Evolutionary conservation across 2,888 invertebrate species (phyloP).

Genomic region (Drosophila prostipennis): DNA sequence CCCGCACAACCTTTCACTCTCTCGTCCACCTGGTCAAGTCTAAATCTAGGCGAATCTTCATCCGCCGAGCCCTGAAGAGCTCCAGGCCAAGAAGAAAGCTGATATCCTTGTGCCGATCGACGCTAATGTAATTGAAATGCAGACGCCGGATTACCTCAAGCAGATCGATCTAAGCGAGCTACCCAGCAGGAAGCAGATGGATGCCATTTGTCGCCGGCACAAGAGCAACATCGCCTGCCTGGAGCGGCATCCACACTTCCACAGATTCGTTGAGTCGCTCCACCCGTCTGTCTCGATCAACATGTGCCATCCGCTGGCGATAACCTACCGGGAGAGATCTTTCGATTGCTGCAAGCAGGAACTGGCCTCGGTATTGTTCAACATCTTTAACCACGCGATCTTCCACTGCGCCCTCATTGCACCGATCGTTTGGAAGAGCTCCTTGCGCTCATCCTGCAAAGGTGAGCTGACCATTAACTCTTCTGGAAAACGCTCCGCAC

Average conservation of each 20-base stretch:
- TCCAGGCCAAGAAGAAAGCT: constrained; percentile 30
- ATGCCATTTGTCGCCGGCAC: constrained; percentile 47
- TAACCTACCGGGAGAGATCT: constrained; percentile 38
- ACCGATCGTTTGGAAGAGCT: constrained; percentile 40
- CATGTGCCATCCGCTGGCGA: constrained; percentile 64
- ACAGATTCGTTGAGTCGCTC: constrained; percentile 61
- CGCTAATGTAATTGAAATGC: constrained; percentile 47
- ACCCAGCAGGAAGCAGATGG: constrained; percentile 42
- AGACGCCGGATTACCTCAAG: constrained; percentile 54
- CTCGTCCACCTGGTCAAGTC: not conserved
- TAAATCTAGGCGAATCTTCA: constrained; percentile 9
- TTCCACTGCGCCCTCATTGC: constrained; percentile 56
- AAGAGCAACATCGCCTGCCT: constrained; percentile 29
- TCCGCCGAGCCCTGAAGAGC: not conserved
- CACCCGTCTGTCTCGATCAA: constrained; percentile 36
- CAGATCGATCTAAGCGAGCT: constrained; percentile 53
- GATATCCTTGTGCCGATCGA: constrained; percentile 46
- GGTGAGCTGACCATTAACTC: constrained; percentile 32
- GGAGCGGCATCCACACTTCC: constrained; percentile 23
- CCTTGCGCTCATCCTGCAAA: constrained; percentile 35
- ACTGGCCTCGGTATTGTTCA: constrained; percentile 53
- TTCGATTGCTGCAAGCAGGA: constrained; percentile 35
- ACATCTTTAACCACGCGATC: constrained; percentile 57
- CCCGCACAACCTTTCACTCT: too few species aligned
- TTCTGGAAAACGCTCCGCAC: constrained; percentile 35